Evolutionary conservation across 2,888 invertebrate species (phyloP).

Genomic region (Euclidia mi): DNA sequence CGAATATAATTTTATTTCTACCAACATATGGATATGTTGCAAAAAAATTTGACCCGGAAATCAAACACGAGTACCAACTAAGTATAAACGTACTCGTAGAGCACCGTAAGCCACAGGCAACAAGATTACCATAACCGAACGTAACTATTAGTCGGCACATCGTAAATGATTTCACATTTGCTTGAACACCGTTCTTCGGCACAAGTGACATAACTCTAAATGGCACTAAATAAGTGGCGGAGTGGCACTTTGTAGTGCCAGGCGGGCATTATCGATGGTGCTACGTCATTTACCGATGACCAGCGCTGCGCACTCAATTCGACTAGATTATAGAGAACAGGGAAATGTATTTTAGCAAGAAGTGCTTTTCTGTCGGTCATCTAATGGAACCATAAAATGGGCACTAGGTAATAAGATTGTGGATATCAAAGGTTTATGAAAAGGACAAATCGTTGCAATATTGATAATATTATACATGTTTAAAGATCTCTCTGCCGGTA

Average conservation of each 20-base stretch:
- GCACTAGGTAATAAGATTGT: background rate
- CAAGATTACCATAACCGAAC: background rate
- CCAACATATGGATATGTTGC: too few relatives aligned
- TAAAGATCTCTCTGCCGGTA: too few relatives aligned
- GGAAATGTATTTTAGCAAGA: constrained; percentile 1
- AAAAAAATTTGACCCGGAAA: too few relatives aligned
- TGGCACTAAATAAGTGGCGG: constrained; percentile 17
- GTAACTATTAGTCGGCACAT: constrained; percentile 14
- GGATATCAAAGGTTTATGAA: background rate
- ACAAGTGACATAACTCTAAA: constrained; percentile 25
- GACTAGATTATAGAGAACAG: constrained; percentile 19
- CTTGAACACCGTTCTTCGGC: constrained; percentile 28
- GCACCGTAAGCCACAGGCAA: too few relatives aligned
- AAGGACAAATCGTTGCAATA: too few relatives aligned
- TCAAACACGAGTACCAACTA: too few relatives aligned
- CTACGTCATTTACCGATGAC: constrained; percentile 23
- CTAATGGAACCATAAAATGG: background rate
- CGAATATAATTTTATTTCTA: too few relatives aligned
- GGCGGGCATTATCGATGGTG: constrained; percentile 24
- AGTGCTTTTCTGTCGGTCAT: background rate
- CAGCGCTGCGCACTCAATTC: constrained; percentile 16
- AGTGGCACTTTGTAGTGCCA: constrained; percentile 16
- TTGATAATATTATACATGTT: too few relatives aligned
- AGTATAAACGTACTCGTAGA: too few relatives aligned
- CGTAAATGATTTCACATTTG: constrained; percentile 36